Evolutionary conservation across 35 echinoderm and acorn worm species (phyloP), one percentile per base, ranked within the genome.

Genomic region (Strongylocentrotus purpuratus): DNA sequence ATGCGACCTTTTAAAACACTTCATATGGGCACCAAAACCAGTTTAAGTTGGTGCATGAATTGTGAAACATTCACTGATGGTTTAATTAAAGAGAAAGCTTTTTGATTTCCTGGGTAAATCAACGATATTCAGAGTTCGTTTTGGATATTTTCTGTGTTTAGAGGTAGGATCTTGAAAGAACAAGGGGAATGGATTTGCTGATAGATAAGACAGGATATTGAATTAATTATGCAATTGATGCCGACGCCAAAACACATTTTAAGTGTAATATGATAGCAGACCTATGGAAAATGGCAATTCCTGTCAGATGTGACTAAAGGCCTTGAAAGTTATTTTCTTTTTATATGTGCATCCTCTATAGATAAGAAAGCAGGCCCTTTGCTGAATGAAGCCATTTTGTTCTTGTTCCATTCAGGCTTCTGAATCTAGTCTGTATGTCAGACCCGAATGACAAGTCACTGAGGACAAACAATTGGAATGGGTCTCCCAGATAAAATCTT

Each of bases 21-120:
- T n/a, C 7, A 78, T 3, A 78, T 78, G 65, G 20, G 65, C 20
- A 78, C 22, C 22, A 0, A n/a, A 78, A n/a, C 4, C 65, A 7
- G 65, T 17, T 59, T 78, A 25, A 78, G 65, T n/a, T 78, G 65
- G 25, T 28, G 18, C 65, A 78, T 78, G 65, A n/a, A 78, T 78
- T 78, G 65, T 78, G 65, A 78, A 28, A 78, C 65, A 10, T 78
- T 78, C 18, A 78, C 25, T 78, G 65, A 78, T 78, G 20, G 7
- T 78, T 15, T n/a, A 78, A 78, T 78, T 78, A 22, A 78, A 78
- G 65, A 78, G 65, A 78, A 78, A 78, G 65, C 65, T 78, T 78
- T 78, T 78, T 78, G 65, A 78, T 78, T 78, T 78, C 65, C 65
- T 78, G 65, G 65, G 28, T 78, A 78, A 78, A 78, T 78, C 65